Evolutionary conservation across 2,797 vertebrate species (phyloP), one percentile per base, ranked within the genome.

Genomic region (Artibeus jamaicensis): DNA sequence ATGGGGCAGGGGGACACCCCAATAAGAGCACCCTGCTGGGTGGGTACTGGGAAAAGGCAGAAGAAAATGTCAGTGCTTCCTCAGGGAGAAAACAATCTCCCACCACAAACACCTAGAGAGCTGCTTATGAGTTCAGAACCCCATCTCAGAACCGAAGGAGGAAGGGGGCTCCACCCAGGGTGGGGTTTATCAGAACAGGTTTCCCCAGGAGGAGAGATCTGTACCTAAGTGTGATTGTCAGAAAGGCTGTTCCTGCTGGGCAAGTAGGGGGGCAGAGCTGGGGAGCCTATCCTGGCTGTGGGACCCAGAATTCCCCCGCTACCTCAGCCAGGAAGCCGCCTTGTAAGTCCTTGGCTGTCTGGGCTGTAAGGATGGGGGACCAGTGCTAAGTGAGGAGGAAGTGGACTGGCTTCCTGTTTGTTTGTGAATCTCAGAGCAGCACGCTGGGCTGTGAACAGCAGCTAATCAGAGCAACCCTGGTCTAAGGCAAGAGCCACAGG

Each of bases 381-480:
- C 94, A 81, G 96, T 59, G 94, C 79, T 19, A 65, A 65, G 87
- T 83, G 26, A 93, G 89, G 94, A 97, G 98, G 98, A 98, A 98
- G 97, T 93, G 71, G 48, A 93, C 95, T 73, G 77, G 95, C 88
- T 98, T 98, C 98, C 98, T 98, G 97, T 98, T 97, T 98, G 98
- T 98, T 98, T 98, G 84, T 95, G 89, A 76, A 44, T 96, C 88
- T 97, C 88, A 50, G 96, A 89, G 92, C 86, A 62, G 83, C 81
- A 50, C 55, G 0, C 1, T 84, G 88, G 62, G 77, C 92, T 9
- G 0, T 10, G 65, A 76, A 68, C 73, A 78, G 77, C 86, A 44
- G 84, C 74, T 50, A 39, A 82, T 77, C 50, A 18, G 42, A 82
- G 44, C 70, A 44, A n/a, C 5, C 29, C 71, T 6, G 8, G 76